phyloP scores from a whole-genome alignment of 2,113 vertebrate species.

The Psammodynastes pulverulentus region DNA sequence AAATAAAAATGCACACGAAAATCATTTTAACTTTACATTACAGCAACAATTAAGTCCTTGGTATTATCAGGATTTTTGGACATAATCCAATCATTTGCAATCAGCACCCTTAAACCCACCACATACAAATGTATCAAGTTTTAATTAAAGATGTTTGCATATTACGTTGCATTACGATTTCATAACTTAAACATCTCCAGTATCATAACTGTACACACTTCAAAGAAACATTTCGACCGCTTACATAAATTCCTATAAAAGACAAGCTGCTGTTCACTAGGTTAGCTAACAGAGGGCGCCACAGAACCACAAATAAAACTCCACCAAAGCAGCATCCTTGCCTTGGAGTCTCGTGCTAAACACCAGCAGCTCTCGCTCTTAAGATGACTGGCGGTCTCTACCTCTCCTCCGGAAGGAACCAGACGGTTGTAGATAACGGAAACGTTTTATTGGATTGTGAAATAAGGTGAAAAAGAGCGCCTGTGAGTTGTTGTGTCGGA shows the following conservation, averaged over 20 bases:
- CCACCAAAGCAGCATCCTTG: too few species aligned
- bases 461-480: too few species aligned
- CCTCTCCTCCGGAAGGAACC: not conserved
- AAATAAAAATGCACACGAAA: not conserved
- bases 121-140: not conserved
- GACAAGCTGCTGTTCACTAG: not conserved
- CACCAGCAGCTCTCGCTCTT: not conserved
- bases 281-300: conserved; percentile 62
- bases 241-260: not conserved
- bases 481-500: not conserved
- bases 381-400: not conserved
- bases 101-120: not conserved
- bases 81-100: not conserved
- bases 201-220: not conserved
- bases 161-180: not conserved
- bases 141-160: not conserved
- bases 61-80: not conserved
- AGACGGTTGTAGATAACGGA: not conserved
- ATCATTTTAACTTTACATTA: not conserved
- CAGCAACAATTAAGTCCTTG: not conserved
- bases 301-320: conserved; percentile 36
- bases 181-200: accelerated
- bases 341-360: not conserved
- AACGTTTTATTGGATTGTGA: not conserved
- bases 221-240: not conserved